Evolutionary conservation across 2,888 invertebrate genomes (phyloP).

Genomic region (Eledone cirrhosa): DNA sequence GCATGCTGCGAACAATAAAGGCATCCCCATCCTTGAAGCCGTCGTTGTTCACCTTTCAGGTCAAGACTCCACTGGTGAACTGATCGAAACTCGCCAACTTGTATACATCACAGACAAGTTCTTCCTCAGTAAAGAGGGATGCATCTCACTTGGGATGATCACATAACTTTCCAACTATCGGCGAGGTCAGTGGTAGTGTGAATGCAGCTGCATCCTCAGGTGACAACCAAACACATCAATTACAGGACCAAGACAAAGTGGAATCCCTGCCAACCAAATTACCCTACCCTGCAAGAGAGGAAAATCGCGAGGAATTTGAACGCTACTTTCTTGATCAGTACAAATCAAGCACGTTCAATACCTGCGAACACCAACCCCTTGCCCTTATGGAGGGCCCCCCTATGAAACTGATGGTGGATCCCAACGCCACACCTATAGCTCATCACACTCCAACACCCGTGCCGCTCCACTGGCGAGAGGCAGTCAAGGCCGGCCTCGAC

Average conservation of each 20-base stretch:
- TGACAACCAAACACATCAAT: too few species aligned
- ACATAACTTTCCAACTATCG: background rate
- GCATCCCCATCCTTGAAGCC: background rate
- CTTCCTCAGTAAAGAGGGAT: background rate
- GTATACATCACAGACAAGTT: too few species aligned
- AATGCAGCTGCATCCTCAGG: background rate
- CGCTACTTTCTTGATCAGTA: too few species aligned
- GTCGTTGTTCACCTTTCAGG: background rate
- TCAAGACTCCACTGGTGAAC: background rate
- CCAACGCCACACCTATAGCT: too few species aligned
- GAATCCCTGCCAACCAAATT: too few species aligned
- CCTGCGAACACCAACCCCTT: background rate
- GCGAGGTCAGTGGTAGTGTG: background rate
- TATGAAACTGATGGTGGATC: too few species aligned
- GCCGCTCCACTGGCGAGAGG: background rate
- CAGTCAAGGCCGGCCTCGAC: background rate
- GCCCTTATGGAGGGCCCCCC: background rate
- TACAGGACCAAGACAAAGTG: too few species aligned
- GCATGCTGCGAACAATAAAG: background rate
- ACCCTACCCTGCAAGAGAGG: too few species aligned
- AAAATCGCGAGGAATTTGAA: too few species aligned
- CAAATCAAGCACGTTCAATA: too few species aligned
- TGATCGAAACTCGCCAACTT: background rate
- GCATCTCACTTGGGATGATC: too few species aligned
- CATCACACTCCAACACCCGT: background rate